phyloP scores from a whole-genome alignment of 2,797 vertebrate genomes.

The Podarcis lilfordi region DNA sequence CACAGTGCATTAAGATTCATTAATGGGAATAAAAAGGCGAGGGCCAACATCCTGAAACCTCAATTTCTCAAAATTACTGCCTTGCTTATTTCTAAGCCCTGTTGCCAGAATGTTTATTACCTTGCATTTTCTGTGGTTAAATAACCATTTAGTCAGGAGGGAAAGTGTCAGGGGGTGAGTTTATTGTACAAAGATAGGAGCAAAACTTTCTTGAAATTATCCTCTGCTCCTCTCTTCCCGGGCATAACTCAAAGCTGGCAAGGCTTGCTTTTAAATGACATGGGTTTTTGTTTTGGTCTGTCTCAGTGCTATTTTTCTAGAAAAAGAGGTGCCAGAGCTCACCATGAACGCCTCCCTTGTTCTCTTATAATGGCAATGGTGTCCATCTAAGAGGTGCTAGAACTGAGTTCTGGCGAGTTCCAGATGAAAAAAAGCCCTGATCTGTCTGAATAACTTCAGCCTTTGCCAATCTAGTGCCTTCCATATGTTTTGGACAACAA shows the following conservation, averaged over 20 bases:
- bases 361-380: too few relatives aligned
- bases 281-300: not conserved
- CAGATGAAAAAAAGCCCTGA: too few relatives aligned
- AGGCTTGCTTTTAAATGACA: slow-evolving; percentile 2
- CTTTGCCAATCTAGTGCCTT: not conserved
- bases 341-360: too few relatives aligned
- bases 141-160: slow-evolving; percentile 41
- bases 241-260: not conserved
- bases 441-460: not conserved
- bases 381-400: too few relatives aligned
- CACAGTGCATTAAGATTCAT: slow-evolving; percentile 38
- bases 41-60: slow-evolving; percentile 29
- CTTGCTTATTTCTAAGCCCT: slow-evolving; percentile 45
- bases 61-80: slow-evolving; percentile 50
- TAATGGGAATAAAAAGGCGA: slow-evolving; percentile 44
- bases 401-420: too few relatives aligned
- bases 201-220: slow-evolving; percentile 37
- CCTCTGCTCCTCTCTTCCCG: slow-evolving; percentile 10
- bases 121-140: slow-evolving; percentile 41
- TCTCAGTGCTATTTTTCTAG: not conserved
- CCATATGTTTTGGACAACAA: not conserved
- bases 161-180: slow-evolving; percentile 30
- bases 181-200: slow-evolving; percentile 30
- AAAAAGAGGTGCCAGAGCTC: too few relatives aligned
- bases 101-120: slow-evolving; percentile 46